Evolutionary conservation across 2,113 vertebrate genomes (phyloP).

Genomic region (Brachypteracias leptosomus): DNA sequence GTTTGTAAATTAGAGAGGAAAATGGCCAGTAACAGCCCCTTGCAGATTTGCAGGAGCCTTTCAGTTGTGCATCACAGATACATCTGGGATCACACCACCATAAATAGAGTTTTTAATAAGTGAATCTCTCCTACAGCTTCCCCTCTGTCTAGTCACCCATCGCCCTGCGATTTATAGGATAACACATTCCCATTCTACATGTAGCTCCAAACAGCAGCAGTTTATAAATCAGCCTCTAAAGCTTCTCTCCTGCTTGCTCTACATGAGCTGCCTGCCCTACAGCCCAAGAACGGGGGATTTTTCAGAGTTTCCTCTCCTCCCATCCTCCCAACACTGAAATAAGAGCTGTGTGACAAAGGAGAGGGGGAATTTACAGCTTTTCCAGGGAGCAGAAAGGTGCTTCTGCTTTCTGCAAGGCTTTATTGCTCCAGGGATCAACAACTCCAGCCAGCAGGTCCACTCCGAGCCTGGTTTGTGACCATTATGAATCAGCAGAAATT

Average conservation of each 20-base stretch:
- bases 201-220: not conserved
- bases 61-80: no score
- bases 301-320: not conserved
- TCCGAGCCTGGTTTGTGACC: no score
- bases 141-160: not conserved
- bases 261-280: not conserved
- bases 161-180: not conserved
- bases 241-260: not conserved
- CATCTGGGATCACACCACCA: not conserved
- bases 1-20: not conserved
- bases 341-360: not conserved
- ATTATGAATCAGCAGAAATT: no score
- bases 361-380: not conserved
- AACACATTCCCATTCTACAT: not conserved
- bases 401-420: not conserved
- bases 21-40: no score
- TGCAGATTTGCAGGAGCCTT: no score
- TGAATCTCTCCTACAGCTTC: not conserved
- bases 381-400: not conserved
- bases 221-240: not conserved
- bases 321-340: not conserved
- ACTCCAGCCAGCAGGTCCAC: no score
- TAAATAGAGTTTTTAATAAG: not conserved
- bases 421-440: no score
- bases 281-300: not conserved